Base-by-base conservation (phyloP, 2,888 invertebrate genomes). In the Ptychoptera contaminata region DNA sequence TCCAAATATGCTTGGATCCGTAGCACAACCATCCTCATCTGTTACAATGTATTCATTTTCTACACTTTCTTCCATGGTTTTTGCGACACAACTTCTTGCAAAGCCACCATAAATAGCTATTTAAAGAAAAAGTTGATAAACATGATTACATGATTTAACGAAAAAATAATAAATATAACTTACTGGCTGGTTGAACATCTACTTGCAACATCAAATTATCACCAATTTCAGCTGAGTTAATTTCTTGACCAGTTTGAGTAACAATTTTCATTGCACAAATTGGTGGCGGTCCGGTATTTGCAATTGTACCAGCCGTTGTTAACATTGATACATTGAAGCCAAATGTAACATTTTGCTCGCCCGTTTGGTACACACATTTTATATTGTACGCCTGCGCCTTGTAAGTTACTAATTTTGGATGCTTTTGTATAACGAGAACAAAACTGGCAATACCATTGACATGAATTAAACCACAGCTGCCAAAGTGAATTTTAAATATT, bases 341-440 rank as follows among this genome's bases (percentile, higher is more conserved):
- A 34, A 91, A 70, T 0, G 87, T 90, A 1, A 93, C 87, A 53
- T 87, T 90, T 63, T 88, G 87, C 62, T 90, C 90, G 48, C 90
- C 91, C 1, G 90, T 91, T 63, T 91, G 87, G 62, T 94, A 94
- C 45, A 91, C 82, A 62, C 94, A 94, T 62, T 88, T 88, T 51
- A 96, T 90, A 65, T 93, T 90, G 69, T 93, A 96, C 2, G 94
- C 93, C 63, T 92, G 90, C 6, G 94, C 91, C 58, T 87, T 86
- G 61, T 86, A 87, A 1, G 94, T 96, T 42, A 94, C 83, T 43
- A 96, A 72, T 69, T 90, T 90, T 0, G 92, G 91, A 76, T 96
- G 94, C 67, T 91, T 90, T 62, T 96, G 94, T 59, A 96, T 87
- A 16, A 96, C 91, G 37, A 96, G 71, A 2, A 93, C 86, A 61